Evolutionary conservation across 2,797 vertebrate genomes (phyloP), one percentile per base, ranked within the genome.

Genomic region (Pteropus rufus): DNA sequence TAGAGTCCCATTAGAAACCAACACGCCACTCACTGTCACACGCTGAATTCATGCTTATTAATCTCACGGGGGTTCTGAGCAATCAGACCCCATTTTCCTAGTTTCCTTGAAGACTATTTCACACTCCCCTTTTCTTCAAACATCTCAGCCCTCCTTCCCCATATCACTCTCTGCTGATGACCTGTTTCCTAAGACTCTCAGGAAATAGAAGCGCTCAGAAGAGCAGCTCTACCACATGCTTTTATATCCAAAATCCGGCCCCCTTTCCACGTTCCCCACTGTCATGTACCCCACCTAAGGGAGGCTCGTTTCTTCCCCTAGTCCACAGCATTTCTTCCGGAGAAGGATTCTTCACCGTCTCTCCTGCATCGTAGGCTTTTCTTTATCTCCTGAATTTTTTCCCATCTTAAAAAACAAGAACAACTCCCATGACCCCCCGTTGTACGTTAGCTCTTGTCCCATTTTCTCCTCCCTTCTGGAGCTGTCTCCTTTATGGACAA

Each of bases 351-450:
- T 62, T 84, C 44, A 49, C 24, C 7, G 12, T 44, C 7, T 85
- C 72, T 77, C 76, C 39, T 18, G 39, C 15, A 23, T 60, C 26
- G 2, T 2, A 10, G 19, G 19, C 34, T 91, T 89, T 52, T 54
- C 34, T 83, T 75, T 58, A 10, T 91, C 39, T 52, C 72, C 73
- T 62, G 49, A 52, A 62, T 29, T 93, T 76, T 76, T 81, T 70
- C 11, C 31, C 56, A 31, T 84, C 41, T 52, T 56, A 73, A 81
- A 41, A 73, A 76, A 49, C 52, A 52, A 79, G 34, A 69, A 36
- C 19, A 62, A 73, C 18, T 79, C 52, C 24, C n/a, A 69, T 29
- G 72, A 81, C 24, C 12, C 72, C 23, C 11, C 3, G 14, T 36
- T 36, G 41, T 7, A 19, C 7, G 11, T 73, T 54, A 62, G 54